Conservation (phyloP, 2,113 vertebrate species). For the Mustela lutreola region DNA sequence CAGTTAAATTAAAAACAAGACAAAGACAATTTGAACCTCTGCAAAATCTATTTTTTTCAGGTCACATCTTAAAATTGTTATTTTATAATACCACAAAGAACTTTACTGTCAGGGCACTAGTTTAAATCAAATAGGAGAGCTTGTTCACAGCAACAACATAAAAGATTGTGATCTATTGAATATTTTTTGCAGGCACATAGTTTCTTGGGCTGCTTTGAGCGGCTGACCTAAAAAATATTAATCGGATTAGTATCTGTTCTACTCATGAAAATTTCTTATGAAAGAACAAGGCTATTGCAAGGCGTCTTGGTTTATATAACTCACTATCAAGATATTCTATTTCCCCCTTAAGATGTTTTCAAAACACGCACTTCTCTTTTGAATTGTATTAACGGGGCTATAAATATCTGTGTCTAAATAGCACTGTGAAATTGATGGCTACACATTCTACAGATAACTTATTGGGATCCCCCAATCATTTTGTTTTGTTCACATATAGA, state of each 20-base stretch:
- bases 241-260: constrained; percentile 58
- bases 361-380: constrained; percentile 19
- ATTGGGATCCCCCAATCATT: neutral
- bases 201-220: constrained; percentile 52
- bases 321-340: constrained; percentile 42
- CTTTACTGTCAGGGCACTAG: constrained; percentile 44
- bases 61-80: constrained; percentile 9
- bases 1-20: neutral
- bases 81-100: constrained; percentile 34
- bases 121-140: constrained; percentile 58
- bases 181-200: constrained; percentile 41
- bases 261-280: constrained; percentile 39
- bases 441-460: neutral
- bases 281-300: constrained; percentile 34
- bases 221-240: constrained; percentile 67
- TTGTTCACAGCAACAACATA: neutral
- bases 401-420: constrained; percentile 53
- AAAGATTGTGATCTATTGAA: constrained; percentile 39
- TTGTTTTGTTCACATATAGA: neutral
- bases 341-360: constrained; percentile 29
- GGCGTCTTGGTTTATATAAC: constrained; percentile 25
- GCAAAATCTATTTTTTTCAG: constrained; percentile 11
- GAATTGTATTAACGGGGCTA: constrained; percentile 2
- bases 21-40: neutral
- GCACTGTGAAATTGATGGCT: neutral